Conservation (phyloP, 1,140 invertebrate genomes). For the Sycophila sp. region DNA sequence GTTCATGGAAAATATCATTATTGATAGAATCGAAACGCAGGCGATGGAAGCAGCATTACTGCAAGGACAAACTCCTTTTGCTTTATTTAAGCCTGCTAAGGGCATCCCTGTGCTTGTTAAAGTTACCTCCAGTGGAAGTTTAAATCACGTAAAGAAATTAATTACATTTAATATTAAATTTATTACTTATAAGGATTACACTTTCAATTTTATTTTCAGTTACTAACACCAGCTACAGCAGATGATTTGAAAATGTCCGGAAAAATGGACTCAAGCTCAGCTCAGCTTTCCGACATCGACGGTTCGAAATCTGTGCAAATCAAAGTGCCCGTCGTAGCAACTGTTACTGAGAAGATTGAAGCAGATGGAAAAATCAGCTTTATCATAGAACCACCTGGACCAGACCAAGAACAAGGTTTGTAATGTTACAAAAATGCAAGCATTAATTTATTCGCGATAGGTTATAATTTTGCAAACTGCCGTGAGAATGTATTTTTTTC, state of each 20-base stretch:
- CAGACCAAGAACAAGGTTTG: conserved; percentile 59
- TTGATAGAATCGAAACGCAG: conserved; percentile 71
- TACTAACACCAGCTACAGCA: conserved; percentile 65
- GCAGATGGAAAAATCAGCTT: conserved; percentile 61
- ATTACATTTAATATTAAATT: not conserved
- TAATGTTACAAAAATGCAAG: no score
- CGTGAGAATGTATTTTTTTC: not conserved
- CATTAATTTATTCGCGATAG: no score
- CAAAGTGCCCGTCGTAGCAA: conserved; percentile 68
- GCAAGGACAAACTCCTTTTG: conserved; percentile 68
- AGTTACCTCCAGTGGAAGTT: conserved; percentile 62
- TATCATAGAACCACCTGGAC: conserved; percentile 59
- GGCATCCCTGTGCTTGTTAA: conserved; percentile 73
- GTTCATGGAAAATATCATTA: conserved; percentile 59
- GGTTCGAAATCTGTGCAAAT: conserved; percentile 65
- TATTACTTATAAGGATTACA: not conserved
- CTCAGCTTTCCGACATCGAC: conserved; percentile 51
- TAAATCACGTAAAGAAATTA: conserved; percentile 65
- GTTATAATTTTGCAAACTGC: no score
- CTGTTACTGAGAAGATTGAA: conserved; percentile 63
- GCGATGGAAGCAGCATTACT: conserved; percentile 69
- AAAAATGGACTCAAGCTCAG: conserved; percentile 59
- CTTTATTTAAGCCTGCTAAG: conserved; percentile 68
- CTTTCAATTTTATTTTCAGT: conserved; percentile 49
- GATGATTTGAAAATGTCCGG: conserved; percentile 64